Conservation (phyloP, 2,888 invertebrate species). For the Oscheius sp. region DNA sequence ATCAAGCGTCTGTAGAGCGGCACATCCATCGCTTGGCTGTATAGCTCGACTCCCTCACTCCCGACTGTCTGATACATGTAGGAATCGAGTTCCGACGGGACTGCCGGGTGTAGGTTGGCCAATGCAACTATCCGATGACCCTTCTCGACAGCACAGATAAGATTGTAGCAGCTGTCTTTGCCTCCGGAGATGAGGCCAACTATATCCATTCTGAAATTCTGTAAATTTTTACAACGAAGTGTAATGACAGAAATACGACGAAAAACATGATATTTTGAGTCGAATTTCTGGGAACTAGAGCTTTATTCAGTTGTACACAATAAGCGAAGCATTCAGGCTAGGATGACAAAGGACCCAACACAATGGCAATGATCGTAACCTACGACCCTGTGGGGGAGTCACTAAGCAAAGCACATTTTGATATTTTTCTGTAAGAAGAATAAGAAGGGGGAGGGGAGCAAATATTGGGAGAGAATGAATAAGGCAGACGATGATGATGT, state of each 20-base stretch:
- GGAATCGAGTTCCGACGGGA: slow-evolving; percentile 84
- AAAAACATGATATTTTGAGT: slow-evolving; percentile 7
- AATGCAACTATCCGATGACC: slow-evolving; percentile 95
- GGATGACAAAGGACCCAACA: slow-evolving; percentile 14
- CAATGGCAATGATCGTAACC: slow-evolving; percentile 33
- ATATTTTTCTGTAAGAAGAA: not conserved
- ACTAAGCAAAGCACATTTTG: slow-evolving; percentile 26
- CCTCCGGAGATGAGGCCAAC: slow-evolving; percentile 84
- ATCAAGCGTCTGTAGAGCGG: slow-evolving; percentile 89
- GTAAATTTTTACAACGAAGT: not conserved
- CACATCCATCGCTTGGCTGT: slow-evolving; percentile 91
- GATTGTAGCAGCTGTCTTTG: slow-evolving; percentile 98
- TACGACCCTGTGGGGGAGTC: slow-evolving; percentile 11
- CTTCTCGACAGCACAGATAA: slow-evolving; percentile 85
- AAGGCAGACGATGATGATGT: slow-evolving; percentile 2
- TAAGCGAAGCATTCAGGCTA: slow-evolving; percentile 6
- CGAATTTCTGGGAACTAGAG: not conserved
- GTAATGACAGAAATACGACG: not conserved
- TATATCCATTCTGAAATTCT: slow-evolving; percentile 62
- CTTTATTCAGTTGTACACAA: slow-evolving; percentile 8
- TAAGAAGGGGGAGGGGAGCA: no score
- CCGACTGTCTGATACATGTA: slow-evolving; percentile 99
- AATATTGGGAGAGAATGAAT: slow-evolving; percentile 12
- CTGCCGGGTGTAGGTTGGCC: slow-evolving; percentile 88
- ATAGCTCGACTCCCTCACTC: slow-evolving; percentile 87